Percentiles rank a stretch among this genome's conserved stretches.
These are phyloP conservation scores for Drosophila phalerata DNA, from an alignment of 2,888 invertebrate genomes.

Conservation along the genomic window DNA sequence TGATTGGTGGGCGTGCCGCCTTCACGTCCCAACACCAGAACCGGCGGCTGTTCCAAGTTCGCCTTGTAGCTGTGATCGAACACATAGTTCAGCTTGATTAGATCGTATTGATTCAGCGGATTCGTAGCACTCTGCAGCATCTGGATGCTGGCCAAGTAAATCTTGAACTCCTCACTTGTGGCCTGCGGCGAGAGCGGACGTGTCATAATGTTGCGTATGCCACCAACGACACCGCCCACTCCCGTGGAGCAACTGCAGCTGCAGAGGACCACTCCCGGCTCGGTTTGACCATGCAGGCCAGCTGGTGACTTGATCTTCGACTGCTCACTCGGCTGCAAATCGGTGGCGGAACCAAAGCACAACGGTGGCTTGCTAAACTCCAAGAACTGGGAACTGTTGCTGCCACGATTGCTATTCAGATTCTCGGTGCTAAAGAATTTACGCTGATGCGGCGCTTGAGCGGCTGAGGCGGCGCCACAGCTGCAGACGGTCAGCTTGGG, in stretches of 20 bases:
- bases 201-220: conserved; percentile 87
- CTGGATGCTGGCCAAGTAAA: conserved; percentile 90
- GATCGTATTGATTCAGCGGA: conserved; percentile 87
- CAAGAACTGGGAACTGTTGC: conserved; percentile 77
- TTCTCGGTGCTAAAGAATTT: conserved; percentile 85
- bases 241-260: conserved; percentile 83
- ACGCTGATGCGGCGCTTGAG: conserved; percentile 79
- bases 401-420: conserved; percentile 74
- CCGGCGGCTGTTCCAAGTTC: conserved; percentile 65
- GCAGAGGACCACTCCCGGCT: conserved; percentile 49
- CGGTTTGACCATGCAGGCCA: conserved; percentile 17
- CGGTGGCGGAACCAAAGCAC: conserved; percentile 85
- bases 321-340: conserved; percentile 81
- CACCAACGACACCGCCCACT: conserved; percentile 48
- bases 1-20: conserved; percentile 73
- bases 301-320: conserved; percentile 32
- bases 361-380: conserved; percentile 82
- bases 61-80: conserved; percentile 86
- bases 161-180: conserved; percentile 90
- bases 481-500: conserved; percentile 65
- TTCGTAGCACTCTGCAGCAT: conserved; percentile 90
- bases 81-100: conserved; percentile 87
- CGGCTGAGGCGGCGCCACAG: conserved; percentile 61
- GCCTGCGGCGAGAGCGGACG: conserved; percentile 89
- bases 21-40: conserved; percentile 62